These are phyloP conservation scores for Nasonia oneida DNA, from an alignment of 2,888 invertebrate genomes.

Conservation along the genomic window DNA sequence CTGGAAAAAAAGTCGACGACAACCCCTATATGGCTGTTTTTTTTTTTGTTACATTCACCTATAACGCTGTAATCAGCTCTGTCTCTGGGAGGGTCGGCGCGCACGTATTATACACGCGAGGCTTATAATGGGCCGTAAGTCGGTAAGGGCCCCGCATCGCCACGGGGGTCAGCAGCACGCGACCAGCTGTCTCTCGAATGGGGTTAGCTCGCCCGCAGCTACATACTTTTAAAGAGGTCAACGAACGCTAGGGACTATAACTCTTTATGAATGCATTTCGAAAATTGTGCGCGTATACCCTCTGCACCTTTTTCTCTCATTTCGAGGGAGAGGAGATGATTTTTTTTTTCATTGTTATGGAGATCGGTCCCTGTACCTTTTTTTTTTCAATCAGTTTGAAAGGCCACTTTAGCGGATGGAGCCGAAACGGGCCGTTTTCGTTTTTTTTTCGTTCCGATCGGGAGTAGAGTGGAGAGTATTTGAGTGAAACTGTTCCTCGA, in stretches of 20 bases:
- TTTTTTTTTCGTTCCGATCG: neutral
- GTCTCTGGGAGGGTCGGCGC: neutral
- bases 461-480: too few species aligned
- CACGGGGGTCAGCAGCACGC: slow-evolving; percentile 75
- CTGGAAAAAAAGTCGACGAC: slow-evolving; percentile 2
- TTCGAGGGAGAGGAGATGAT: neutral
- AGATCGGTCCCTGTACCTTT: slow-evolving; percentile 20
- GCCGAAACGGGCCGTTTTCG: neutral
- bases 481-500: neutral
- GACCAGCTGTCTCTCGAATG: slow-evolving; percentile 72
- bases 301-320: neutral
- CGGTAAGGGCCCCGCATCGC: slow-evolving; percentile 63
- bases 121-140: slow-evolving; percentile 37
- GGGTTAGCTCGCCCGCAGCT: slow-evolving; percentile 55
- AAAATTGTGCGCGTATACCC: slow-evolving; percentile 28
- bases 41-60: neutral
- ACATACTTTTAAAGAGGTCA: slow-evolving; percentile 26
- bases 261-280: slow-evolving; percentile 55
- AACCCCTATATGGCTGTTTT: slow-evolving; percentile 34
- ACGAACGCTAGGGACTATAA: slow-evolving; percentile 33
- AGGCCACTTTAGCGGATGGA: slow-evolving; percentile 28
- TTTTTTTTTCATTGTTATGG: slow-evolving; percentile 41
- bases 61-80: neutral
- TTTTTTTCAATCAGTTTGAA: slow-evolving; percentile 55
- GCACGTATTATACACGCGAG: neutral